Base-by-base conservation (phyloP, 2,888 invertebrate genomes). In the Lacanobia wlatinum region DNA sequence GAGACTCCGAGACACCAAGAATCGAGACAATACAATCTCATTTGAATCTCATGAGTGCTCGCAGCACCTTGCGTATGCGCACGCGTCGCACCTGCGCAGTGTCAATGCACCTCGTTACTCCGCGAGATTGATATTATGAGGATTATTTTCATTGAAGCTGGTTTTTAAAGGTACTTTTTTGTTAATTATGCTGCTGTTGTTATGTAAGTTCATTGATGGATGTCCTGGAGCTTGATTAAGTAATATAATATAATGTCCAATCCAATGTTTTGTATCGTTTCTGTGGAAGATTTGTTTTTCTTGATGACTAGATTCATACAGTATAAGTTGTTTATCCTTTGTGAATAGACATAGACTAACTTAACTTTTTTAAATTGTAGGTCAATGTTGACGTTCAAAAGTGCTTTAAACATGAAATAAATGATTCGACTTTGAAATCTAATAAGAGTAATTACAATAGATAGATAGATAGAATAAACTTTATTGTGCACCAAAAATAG, bases 31-130 rank as follows among this genome's bases (percentile, higher is more conserved):
- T 83, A 76, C 80, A 84, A 82, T 85, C 84, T 84, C 84, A 84
- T 86, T 86, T 84, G 86, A 80, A 84, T 79, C 83, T 87, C 84
- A 86, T 76, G 82, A 74, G 77, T 70, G 79, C 66, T 70, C 73
- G 86, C 87, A 82, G 43, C 43, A 43, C 43, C 43, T 43, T 43
- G 43, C 43, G 43, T 43, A 43, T 14, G 43, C 43, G 69, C 82
- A 86, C 85, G 84, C 76, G 80, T 67, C 73, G 76, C 91, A 90
- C 90, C 90, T 90, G 91, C 91, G 78, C 43, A 18, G 87, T 84
- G 92, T 92, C 91, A 89, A 88, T 84, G 91, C 82, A 89, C 85
- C 81, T 81, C 76, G 72, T 75, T 78, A 76, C 72, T n/a, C 28
- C 62, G 28, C 53, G 72, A 83, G 84, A 82, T 84, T 84, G 74